Evolutionary conservation across 2,888 invertebrate species (phyloP), one percentile per base, ranked within the genome.

Genomic region (Aphodius sticticus): DNA sequence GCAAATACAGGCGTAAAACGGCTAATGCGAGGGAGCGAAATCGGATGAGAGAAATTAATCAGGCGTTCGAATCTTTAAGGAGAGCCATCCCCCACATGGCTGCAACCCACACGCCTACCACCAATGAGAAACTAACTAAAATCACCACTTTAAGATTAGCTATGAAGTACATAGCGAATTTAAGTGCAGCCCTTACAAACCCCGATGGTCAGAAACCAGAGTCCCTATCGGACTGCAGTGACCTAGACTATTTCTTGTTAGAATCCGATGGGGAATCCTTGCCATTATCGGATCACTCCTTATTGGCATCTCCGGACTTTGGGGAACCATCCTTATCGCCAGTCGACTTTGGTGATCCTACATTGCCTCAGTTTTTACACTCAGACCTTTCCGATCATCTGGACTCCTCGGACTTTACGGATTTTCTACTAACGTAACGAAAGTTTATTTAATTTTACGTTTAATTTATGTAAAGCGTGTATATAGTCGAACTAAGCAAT

Each of bases 1-100:
- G 96, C 90, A 97, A 97, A 89, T 97, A 97, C 90, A 91, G 97
- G 36, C 92, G 97, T 84, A 96, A 96, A 91, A 96, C 96, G 0
- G 97, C 97, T 14, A 97, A 97, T 90, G 96, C 96, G 0, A 90
- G 97, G 38, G 97, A 97, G 86, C 89, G 97, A 53, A 94, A 94
- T 83, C 92, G 97, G 79, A 97, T 97, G 97, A 91, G 95, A 76
- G 97, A 97, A 88, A 97, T 97, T 84, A 97, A 97, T 90, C 92
- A 93, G 81, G 97, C 97, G 0, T 97, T 97, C 89, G 97, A 97
- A 87, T 92, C 94, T 1, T 90, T 97, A 7, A 91, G 96, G 35
- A 91, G 92, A 15, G 95, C 94, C 35, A 94, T 97, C 12, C 97
- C 97, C 6, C 91, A 92, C 77, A 86, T 86, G 83, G 84, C 85